phyloP scores from a whole-genome alignment of 2,113 vertebrate genomes.

The Gopherus flavomarginatus region DNA sequence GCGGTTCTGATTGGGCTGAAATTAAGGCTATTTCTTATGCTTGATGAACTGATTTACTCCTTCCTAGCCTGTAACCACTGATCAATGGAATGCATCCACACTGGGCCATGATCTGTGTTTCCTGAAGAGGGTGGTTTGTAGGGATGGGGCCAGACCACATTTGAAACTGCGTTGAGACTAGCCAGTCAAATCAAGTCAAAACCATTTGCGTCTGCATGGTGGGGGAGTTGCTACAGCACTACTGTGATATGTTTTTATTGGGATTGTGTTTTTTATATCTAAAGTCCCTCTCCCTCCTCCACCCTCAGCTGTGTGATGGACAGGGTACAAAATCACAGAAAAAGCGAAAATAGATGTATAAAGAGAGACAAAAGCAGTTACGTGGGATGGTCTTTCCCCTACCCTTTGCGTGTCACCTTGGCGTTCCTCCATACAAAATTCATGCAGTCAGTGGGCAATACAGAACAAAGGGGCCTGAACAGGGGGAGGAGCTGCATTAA shows the following conservation, averaged over 20 bases:
- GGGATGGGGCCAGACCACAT: neutral
- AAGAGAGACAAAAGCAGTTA: neutral
- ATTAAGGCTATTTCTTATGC: neutral
- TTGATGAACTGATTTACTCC: neutral
- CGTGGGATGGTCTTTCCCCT: neutral
- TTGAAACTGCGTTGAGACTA: neutral
- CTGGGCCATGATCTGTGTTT: neutral
- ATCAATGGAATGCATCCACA: neutral
- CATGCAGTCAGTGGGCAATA: constrained; percentile 37
- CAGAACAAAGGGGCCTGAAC: neutral
- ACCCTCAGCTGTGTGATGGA: neutral
- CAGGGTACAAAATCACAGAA: neutral
- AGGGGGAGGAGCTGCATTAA: constrained; percentile 21
- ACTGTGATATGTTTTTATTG: neutral
- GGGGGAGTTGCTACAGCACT: neutral
- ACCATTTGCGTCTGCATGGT: neutral
- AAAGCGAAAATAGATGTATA: neutral
- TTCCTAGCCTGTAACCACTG: neutral
- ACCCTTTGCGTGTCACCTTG: neutral
- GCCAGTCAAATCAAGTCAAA: neutral
- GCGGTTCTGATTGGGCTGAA: neutral
- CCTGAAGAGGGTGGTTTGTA: neutral
- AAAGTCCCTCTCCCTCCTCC: neutral
- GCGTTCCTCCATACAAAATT: neutral
- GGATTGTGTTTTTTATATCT: neutral